A percentile compares a stretch with the other conserved stretches of the same genome.
Evolutionary conservation across 2,113 vertebrate species (phyloP).

Genomic region (Gyps fulvus): DNA sequence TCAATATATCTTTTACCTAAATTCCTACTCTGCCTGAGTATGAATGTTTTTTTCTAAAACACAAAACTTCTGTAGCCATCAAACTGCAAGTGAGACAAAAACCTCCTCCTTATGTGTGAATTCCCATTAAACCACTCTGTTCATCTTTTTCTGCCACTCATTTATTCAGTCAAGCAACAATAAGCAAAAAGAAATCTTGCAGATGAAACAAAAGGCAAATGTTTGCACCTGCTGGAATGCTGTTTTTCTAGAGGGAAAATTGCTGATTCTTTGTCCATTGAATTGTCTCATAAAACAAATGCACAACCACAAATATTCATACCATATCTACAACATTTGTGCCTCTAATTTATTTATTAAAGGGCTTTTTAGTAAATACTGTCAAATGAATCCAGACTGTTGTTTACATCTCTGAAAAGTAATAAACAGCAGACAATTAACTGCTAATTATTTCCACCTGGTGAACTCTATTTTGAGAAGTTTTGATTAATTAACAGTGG

Average conservation of each 20-base stretch:
- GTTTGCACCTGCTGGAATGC: neutral
- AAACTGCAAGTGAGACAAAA: neutral
- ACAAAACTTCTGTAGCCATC: neutral
- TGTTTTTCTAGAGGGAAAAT: slow-evolving; percentile 14
- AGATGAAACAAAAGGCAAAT: slow-evolving; percentile 22
- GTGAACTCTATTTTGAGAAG: slow-evolving; percentile 70
- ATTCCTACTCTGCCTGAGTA: neutral
- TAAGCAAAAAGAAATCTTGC: neutral
- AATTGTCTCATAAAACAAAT: slow-evolving; percentile 18
- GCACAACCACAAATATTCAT: slow-evolving; percentile 20
- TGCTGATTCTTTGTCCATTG: neutral
- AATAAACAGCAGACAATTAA: slow-evolving; percentile 76
- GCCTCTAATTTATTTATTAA: slow-evolving; percentile 61
- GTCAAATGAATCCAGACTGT: slow-evolving; percentile 38
- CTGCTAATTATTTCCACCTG: slow-evolving; percentile 78
- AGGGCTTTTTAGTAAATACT: slow-evolving; percentile 49
- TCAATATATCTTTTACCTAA: neutral
- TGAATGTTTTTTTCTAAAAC: neutral
- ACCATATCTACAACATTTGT: neutral
- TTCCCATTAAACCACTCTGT: neutral
- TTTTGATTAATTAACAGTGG: slow-evolving; percentile 76
- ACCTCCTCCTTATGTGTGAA: neutral
- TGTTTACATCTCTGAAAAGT: slow-evolving; percentile 70
- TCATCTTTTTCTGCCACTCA: neutral
- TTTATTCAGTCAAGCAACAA: neutral